Evolutionary conservation across 2,113 vertebrate species (phyloP), one percentile per base, ranked within the genome.

Genomic region (Electrona antarctica): DNA sequence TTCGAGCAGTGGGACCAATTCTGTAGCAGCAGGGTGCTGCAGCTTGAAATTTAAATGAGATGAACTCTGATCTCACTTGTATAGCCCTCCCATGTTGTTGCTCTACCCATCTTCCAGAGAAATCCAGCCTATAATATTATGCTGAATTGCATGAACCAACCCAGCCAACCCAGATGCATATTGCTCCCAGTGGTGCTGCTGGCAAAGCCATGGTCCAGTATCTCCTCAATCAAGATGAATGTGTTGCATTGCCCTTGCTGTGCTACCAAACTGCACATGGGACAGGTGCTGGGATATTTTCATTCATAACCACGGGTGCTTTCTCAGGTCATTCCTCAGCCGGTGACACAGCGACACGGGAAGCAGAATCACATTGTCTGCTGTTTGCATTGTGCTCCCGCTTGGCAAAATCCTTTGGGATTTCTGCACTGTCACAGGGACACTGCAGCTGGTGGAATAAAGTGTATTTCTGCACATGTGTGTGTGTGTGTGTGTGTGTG

Each of bases 281-380:
- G 28, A 50, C 33, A 41, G 85, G 76, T 79, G 78, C 52, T 64
- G 0, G 13, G 14, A 64, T 74, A 15, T 65, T 59, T 76, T 33
- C 9, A 71, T 81, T 70, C 61, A 68, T 45, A 68, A 60, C 69
- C 67, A 71, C 45, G 62, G 7, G 48, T 47, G 13, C 46, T 46
- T 74, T 45, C 77, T 54, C 4, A 13, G 64, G 52, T 82, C 64
- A 69, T 76, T 81, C 74, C 61, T 67, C 75, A 52, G 14, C 62
- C 45, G 33, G 47, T 41, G 33, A 41, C 33, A 55, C 57, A 54
- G n/a, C 60, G 50, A 73, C 71, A 41, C 49, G 49, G 9, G 64
- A 47, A 4, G 76, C 67, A 70, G 64, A 75, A 83, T 85, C 50
- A 7, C 75, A 80, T 73, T 78, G 74, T 70, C 67, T 69, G 12